Base-by-base conservation (phyloP, 1,140 invertebrate species). In the Neuroterus valhalla region DNA sequence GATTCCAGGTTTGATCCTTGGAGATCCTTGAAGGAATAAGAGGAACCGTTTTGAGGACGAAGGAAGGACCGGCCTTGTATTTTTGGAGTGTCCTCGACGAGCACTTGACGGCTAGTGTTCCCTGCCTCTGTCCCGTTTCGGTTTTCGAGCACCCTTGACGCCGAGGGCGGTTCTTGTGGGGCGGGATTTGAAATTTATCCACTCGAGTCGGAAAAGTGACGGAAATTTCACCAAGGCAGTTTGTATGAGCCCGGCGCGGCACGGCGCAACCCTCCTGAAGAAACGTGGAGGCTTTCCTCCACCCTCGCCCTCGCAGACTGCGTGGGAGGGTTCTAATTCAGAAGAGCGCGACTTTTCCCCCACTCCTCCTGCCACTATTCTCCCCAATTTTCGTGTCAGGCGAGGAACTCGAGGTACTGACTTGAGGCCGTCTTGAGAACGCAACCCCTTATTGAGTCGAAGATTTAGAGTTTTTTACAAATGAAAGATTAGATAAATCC, bases 41-140 rank as follows among this genome's bases (percentile, higher is more conserved):
- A 55, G 42, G 42, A 26, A 42, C 44, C n/a, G 66, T 70, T 70
- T 79, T 67, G 69, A 79, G 73, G 71, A 76, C 72, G 48, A 44
- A 68, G 48, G 48, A 44, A 68, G 48, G 70, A 69, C 71, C 69
- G 68, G 48, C 69, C 73, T 85, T 84, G 82, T 87, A 85, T 42
- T 87, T 86, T 62, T 87, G 83, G 84, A 88, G 88, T 86, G 87
- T 89, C 83, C 89, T 89, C 88, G 83, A 89, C 88, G 89, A 90
- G 75, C 88, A 90, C 89, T 90, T 89, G 86, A 89, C 86, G 83
- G 78, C 86, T 88, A 90, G 89, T 89, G 86, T 88, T 87, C 83
- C 82, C 85, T 88, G 83, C 81, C 85, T 85, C 81, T 79, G 85
- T 76, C 73, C 79, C 83, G 82, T 86, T 85, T 78, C 79, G 75